phyloP scores from a whole-genome alignment of 2,113 vertebrate genomes.

The Pelecanus crispus region DNA sequence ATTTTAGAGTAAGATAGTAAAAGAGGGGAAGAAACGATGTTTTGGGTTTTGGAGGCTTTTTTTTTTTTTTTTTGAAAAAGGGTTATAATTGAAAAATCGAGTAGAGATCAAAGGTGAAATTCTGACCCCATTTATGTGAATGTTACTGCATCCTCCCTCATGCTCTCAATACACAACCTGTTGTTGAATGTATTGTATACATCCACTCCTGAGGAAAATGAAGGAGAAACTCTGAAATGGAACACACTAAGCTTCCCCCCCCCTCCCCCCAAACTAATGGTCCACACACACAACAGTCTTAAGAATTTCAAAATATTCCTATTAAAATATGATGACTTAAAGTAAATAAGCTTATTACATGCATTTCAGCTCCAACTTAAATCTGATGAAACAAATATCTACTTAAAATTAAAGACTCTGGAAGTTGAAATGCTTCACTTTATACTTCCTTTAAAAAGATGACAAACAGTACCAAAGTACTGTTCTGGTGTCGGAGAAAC shows the following conservation, averaged over 20 bases:
- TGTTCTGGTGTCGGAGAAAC: not conserved
- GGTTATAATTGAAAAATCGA: not conserved
- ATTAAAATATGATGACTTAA: not conserved
- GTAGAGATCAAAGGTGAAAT: not conserved
- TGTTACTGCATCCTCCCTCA: not conserved
- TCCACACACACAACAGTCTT: not conserved
- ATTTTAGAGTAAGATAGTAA: not conserved
- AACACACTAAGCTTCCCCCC: not conserved
- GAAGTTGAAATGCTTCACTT: not conserved
- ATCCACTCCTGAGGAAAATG: not conserved
- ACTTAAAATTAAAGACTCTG: not conserved
- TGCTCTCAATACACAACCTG: rapidly evolving
- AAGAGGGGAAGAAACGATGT: not conserved
- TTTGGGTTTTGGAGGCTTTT: rapidly evolving
- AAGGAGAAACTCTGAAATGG: not conserved
- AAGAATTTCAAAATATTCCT: not conserved
- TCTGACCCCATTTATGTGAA: not conserved
- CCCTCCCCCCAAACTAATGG: not conserved
- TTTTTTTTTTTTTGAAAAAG: not conserved
- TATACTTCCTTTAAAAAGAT: not conserved
- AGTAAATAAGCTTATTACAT: not conserved
- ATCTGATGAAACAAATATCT: not conserved
- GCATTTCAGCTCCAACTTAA: not conserved
- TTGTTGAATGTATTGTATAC: not conserved
- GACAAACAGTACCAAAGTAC: not conserved